Base-by-base conservation (phyloP, 1,140 invertebrate species). In the Ostrea edulis region DNA sequence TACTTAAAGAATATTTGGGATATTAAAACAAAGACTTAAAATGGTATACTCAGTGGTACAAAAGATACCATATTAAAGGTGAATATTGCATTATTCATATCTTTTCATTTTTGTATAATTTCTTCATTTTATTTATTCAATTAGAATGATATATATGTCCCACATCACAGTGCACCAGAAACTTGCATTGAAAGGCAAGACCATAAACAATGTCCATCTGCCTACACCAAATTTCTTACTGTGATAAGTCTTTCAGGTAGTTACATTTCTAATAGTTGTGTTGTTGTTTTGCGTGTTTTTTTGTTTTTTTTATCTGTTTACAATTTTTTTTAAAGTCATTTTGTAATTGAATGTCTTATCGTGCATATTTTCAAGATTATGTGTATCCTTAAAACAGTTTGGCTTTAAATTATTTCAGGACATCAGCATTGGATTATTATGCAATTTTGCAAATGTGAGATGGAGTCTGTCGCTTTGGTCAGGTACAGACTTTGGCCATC, bases 401-500 rank as follows among this genome's bases (percentile, higher is more conserved):
- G n/a, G 65, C 22, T 71, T 22, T 71, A 82, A 25, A 51, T 82
- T 29, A 52, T 54, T 81, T 54, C 68, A 86, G 85, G 85, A 86
- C 44, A 51, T 29, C 85, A 86, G 52, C 85, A 86, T 55, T 29
- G 52, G 11, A 29, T 62, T 0, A 87, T 65, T 29, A 53, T 87
- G 35, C 20, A 77, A 20, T 55, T 87, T 14, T 87, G 86, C 29
- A 87, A 55, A 29, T 87, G 86, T 83, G 86, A 87, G 77, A 77
- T 51, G 22, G 52, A 71, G 29, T 55, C 86, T 55, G 25, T 87
- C 35, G 65, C 86, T 83, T 83, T 87, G n/a, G 17, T 87, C 54
- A 58, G 86, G 35, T 87, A 83, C 52, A 82, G 53, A 29, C 55
- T 87, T 9, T 87, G 86, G 86, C 86, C 86, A 52, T 71, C 86